phyloP scores from a whole-genome alignment of 1,140 invertebrate species.

The Anadara kagoshimensis region DNA sequence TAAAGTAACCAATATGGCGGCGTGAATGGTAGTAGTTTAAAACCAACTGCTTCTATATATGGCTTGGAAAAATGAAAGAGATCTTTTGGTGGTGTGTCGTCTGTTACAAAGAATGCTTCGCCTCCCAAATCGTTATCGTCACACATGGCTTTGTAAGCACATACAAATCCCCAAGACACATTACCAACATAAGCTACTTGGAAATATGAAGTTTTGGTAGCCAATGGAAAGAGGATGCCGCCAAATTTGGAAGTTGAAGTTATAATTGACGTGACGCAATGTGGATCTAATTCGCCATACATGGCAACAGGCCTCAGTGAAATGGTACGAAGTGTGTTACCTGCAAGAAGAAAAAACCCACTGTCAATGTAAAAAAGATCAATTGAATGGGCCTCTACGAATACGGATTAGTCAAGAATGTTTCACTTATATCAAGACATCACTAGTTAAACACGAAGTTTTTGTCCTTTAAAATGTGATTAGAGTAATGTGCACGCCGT shows the following conservation, averaged over 20 bases:
- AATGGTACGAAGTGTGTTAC: conserved; percentile 10
- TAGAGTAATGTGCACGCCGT: too few relatives aligned
- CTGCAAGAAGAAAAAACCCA: too few relatives aligned
- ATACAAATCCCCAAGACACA: conserved; percentile 31
- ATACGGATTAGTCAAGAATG: too few relatives aligned
- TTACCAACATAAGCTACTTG: conserved; percentile 27
- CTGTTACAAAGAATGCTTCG: conserved; percentile 21
- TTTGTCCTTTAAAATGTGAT: too few relatives aligned
- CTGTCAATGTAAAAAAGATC: too few relatives aligned
- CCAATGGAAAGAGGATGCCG: conserved; percentile 4
- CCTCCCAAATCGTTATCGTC: conserved; percentile 7
- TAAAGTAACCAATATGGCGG: not conserved
- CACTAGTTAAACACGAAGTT: too few relatives aligned
- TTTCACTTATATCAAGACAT: too few relatives aligned
- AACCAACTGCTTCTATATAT: conserved; percentile 16
- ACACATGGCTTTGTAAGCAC: conserved; percentile 16
- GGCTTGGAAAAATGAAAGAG: conserved; percentile 1
- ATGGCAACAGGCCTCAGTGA: conserved; percentile 20
- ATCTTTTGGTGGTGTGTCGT: conserved; percentile 7
- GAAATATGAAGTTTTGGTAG: not conserved
- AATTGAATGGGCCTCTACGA: too few relatives aligned
- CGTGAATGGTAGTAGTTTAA: not conserved
- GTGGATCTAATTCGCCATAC: conserved; percentile 20
- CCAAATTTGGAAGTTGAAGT: not conserved
- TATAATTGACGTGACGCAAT: conserved; percentile 2